These are phyloP conservation scores for Platichthys flesus DNA, from an alignment of 2,113 vertebrate genomes.

Conservation along the genomic window DNA sequence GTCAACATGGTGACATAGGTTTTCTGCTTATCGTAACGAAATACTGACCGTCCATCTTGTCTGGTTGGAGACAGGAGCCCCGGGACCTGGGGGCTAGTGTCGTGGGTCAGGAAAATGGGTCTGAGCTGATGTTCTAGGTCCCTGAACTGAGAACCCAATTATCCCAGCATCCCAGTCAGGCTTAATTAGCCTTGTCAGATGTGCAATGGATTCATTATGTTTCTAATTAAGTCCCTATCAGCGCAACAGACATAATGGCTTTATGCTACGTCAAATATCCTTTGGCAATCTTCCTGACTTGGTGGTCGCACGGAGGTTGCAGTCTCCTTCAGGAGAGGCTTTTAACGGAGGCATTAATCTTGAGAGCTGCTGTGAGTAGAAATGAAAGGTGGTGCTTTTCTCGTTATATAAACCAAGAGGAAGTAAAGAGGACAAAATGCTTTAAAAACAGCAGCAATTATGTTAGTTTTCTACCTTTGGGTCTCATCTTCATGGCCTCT, in stretches of 20 bases:
- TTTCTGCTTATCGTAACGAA: conserved; percentile 44
- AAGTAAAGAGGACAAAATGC: not conserved
- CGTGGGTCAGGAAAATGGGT: conserved; percentile 51
- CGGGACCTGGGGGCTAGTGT: conserved; percentile 38
- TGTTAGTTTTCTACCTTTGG: not conserved
- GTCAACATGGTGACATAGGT: conserved; percentile 40
- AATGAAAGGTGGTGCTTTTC: not conserved
- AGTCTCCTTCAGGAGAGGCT: conserved; percentile 37
- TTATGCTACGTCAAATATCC: conserved; percentile 75
- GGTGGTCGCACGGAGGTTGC: conserved; percentile 61
- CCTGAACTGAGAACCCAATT: conserved; percentile 79
- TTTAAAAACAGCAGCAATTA: not conserved
- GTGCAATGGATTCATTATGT: conserved; percentile 81
- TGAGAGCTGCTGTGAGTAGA: not conserved
- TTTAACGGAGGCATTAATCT: conserved; percentile 4
- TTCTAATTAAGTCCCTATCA: conserved; percentile 85
- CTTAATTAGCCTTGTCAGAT: conserved; percentile 86
- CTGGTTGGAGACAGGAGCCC: conserved; percentile 41
- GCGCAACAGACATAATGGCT: conserved; percentile 78
- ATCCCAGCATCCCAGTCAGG: conserved; percentile 71
- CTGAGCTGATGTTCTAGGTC: conserved; percentile 60
- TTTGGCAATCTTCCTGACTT: conserved; percentile 69
- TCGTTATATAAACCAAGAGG: not conserved
- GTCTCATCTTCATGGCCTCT: no score
- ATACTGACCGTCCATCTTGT: conserved; percentile 39